Evolutionary conservation across 2,888 invertebrate genomes (phyloP).

Genomic region (Macrosiphum euphorbiae): DNA sequence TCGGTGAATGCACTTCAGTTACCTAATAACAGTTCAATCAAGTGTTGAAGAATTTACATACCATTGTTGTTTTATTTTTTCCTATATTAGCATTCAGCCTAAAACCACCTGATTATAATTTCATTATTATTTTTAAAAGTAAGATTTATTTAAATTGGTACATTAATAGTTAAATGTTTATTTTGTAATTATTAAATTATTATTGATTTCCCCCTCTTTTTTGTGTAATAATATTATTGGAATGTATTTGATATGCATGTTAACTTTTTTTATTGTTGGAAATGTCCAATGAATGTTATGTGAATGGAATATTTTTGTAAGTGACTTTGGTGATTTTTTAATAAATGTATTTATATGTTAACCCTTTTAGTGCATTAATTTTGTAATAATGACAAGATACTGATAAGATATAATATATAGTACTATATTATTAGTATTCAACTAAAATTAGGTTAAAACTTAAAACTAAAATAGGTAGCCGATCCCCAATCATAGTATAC

Average conservation of each 20-base stretch:
- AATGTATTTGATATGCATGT: slow-evolving; percentile 55
- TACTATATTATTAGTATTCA: background rate
- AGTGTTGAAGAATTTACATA: slow-evolving; percentile 16
- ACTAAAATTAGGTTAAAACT: background rate
- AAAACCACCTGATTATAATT: slow-evolving; percentile 22
- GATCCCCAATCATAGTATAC: background rate
- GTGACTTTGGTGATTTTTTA: slow-evolving; percentile 19
- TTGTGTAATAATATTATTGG: slow-evolving; percentile 45
- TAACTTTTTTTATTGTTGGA: slow-evolving; percentile 40
- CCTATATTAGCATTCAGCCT: slow-evolving; percentile 23
- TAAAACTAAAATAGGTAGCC: background rate
- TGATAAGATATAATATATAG: too few species aligned
- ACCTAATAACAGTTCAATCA: slow-evolving; percentile 43
- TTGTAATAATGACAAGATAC: too few species aligned
- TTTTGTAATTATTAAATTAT: slow-evolving; percentile 48
- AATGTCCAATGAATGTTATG: slow-evolving; percentile 28
- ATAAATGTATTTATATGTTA: slow-evolving; percentile 36
- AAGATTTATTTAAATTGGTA: slow-evolving; percentile 24
- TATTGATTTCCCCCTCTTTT: slow-evolving; percentile 39
- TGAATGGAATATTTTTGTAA: slow-evolving; percentile 37
- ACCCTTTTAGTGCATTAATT: too few species aligned
- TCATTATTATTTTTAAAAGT: slow-evolving; percentile 24
- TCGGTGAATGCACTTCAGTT: slow-evolving; percentile 43
- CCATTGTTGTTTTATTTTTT: slow-evolving; percentile 13
- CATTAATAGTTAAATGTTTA: background rate